Evolutionary conservation across 2,797 vertebrate genomes (phyloP).

Genomic region (Uromys caudimaculatus): DNA sequence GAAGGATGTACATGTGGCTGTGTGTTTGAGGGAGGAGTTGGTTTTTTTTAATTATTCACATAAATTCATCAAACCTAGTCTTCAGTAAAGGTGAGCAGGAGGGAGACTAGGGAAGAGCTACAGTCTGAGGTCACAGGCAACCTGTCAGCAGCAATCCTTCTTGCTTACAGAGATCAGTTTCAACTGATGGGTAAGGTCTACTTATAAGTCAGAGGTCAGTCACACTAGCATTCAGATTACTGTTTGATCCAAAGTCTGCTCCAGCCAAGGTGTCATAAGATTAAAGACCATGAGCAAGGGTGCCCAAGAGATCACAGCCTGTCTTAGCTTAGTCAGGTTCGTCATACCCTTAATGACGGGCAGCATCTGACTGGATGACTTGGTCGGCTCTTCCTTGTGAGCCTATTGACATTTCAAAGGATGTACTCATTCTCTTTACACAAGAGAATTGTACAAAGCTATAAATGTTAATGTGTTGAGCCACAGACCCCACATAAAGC

Average conservation of each 20-base stretch:
- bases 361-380: neutral
- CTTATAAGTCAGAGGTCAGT: neutral
- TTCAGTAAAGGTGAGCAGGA: neutral
- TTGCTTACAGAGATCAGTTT: neutral
- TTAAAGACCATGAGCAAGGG: neutral
- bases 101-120: neutral
- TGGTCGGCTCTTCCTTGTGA: neutral
- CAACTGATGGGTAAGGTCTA: neutral
- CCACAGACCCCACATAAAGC: neutral
- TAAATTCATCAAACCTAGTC: neutral
- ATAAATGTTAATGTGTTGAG: neutral
- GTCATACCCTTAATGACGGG: neutral
- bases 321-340: constrained; percentile 6
- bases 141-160: neutral
- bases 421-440: neutral
- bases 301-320: neutral
- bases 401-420: neutral
- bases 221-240: neutral
- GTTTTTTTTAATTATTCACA: neutral
- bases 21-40: neutral
- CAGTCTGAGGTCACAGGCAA: neutral
- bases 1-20: neutral
- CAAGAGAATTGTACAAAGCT: neutral
- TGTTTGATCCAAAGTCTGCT: neutral
- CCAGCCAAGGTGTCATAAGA: neutral